Percentiles rank a stretch among this genome's conserved stretches.
These are phyloP conservation scores for Hirtodrosophila alboralis DNA, from an alignment of 2,888 invertebrate species.

Conservation along the genomic window DNA sequence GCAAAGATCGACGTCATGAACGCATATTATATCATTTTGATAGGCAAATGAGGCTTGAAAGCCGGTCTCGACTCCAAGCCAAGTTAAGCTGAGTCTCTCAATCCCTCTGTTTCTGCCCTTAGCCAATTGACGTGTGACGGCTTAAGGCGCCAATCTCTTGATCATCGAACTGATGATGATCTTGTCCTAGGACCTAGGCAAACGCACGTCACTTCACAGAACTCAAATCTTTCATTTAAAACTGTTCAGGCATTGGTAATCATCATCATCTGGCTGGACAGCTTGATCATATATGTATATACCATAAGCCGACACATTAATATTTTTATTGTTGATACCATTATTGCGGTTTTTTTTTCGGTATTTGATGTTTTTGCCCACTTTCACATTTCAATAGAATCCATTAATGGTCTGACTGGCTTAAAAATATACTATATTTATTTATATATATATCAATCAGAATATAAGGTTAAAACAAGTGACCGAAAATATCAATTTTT, in stretches of 20 bases:
- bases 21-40: constrained; percentile 73
- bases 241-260: constrained; percentile 44
- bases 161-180: constrained; percentile 46
- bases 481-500: too few species aligned
- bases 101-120: constrained; percentile 40
- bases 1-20: constrained; percentile 60
- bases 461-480: too few species aligned
- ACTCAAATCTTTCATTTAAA: constrained; percentile 46
- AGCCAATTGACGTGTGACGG: constrained; percentile 50
- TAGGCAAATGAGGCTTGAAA: constrained; percentile 77
- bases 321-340: too few species aligned
- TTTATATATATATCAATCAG: too few species aligned
- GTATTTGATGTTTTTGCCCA: too few species aligned
- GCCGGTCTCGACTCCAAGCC: constrained; percentile 45
- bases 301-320: too few species aligned
- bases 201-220: constrained; percentile 50
- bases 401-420: too few species aligned
- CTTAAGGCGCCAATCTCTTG: constrained; percentile 66
- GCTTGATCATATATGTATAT: constrained; percentile 19
- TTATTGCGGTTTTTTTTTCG: too few species aligned
- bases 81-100: too few species aligned
- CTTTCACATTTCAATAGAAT: too few species aligned
- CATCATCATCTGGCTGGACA: constrained; percentile 28
- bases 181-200: constrained; percentile 52
- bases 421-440: too few species aligned